Conservation (phyloP, 92 coral and sea anemone genomes). For the Parazoanthus atlanticus region DNA sequence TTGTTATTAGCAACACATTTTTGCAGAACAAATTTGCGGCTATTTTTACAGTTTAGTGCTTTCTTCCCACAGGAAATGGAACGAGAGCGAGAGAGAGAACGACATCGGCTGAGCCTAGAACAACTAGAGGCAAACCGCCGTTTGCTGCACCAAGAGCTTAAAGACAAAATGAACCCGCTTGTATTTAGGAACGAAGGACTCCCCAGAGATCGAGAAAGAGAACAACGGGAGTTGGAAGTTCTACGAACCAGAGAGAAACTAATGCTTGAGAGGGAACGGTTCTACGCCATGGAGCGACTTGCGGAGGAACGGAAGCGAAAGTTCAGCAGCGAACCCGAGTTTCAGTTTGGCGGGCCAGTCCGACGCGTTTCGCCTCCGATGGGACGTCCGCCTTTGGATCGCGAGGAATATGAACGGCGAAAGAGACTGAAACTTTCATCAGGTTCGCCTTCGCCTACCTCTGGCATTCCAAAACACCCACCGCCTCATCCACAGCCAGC, state of each 20-base stretch:
- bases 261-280: slow-evolving; percentile 73
- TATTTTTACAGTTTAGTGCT: neutral
- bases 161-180: slow-evolving; percentile 87
- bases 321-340: slow-evolving; percentile 70
- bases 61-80: slow-evolving; percentile 73
- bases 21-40: no score
- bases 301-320: slow-evolving; percentile 79
- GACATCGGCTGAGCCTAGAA: slow-evolving; percentile 84
- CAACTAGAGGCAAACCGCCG: slow-evolving; percentile 90
- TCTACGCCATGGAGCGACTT: slow-evolving; percentile 71
- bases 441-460: slow-evolving; percentile 53
- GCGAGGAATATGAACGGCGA: slow-evolving; percentile 74
- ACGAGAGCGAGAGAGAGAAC: slow-evolving; percentile 85
- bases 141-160: slow-evolving; percentile 84
- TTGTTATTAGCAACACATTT: neutral
- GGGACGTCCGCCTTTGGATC: slow-evolving; percentile 60
- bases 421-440: slow-evolving; percentile 67
- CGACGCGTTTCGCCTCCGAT: slow-evolving; percentile 73
- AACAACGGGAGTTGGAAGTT: slow-evolving; percentile 72
- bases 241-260: slow-evolving; percentile 83
- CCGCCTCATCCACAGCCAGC: slow-evolving; percentile 42
- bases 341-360: slow-evolving; percentile 56
- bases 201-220: slow-evolving; percentile 73
- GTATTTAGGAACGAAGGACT: slow-evolving; percentile 80
- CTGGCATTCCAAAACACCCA: slow-evolving; percentile 41